phyloP scores from a whole-genome alignment of 2,113 vertebrate genomes.

The Spizaetus ornatus region DNA sequence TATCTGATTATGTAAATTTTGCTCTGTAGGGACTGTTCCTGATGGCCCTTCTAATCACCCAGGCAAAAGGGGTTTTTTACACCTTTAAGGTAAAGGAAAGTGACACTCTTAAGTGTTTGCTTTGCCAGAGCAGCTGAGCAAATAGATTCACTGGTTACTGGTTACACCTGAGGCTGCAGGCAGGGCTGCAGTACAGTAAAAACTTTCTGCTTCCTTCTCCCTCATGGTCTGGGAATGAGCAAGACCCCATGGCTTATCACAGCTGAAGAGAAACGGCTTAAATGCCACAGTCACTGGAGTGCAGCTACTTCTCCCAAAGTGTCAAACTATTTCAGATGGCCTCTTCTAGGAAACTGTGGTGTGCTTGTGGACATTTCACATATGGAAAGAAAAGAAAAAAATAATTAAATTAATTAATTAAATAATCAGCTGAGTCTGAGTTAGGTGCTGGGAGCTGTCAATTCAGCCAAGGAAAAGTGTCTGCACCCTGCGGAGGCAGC shows the following conservation, averaged over 20 bases:
- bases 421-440: not conserved
- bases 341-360: not conserved
- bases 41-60: not conserved
- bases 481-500: not conserved
- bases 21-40: not conserved
- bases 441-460: not conserved
- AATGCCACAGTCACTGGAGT: not conserved
- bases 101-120: not conserved
- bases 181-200: not conserved
- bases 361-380: not conserved
- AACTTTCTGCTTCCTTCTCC: not conserved
- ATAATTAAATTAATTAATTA: not conserved
- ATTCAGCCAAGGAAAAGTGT: not conserved
- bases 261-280: not conserved
- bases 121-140: not conserved
- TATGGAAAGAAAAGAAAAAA: not conserved
- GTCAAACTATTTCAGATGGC: not conserved
- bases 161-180: not conserved
- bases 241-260: not conserved
- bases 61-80: not conserved
- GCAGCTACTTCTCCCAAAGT: not conserved
- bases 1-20: not conserved
- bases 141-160: not conserved
- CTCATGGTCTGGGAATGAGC: too few species aligned
- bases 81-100: not conserved